Evolutionary conservation across 2,888 invertebrate species (phyloP).

Genomic region (Thecophora atra): DNA sequence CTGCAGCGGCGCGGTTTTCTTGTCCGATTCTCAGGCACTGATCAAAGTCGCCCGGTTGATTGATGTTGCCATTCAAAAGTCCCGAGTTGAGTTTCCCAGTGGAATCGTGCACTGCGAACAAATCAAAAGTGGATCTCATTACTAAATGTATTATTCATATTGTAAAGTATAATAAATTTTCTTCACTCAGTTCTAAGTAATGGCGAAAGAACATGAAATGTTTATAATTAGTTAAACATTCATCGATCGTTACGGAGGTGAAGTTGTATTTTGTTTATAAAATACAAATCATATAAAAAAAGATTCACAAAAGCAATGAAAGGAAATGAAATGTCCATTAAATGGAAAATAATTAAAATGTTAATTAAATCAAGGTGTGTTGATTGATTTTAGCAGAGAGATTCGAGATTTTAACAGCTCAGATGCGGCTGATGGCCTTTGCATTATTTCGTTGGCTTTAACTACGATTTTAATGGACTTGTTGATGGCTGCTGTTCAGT

Average conservation of each 20-base stretch:
- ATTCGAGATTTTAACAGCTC: no score
- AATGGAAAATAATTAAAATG: not conserved
- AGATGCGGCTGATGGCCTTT: not conserved
- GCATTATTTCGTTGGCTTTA: not conserved
- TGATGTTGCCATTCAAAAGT: conserved; percentile 73
- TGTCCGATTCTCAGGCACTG: conserved; percentile 59
- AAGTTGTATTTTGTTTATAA: no score
- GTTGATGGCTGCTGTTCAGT: not conserved
- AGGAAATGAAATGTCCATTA: not conserved
- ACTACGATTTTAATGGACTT: no score
- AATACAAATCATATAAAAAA: no score
- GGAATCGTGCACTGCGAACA: conserved; percentile 72
- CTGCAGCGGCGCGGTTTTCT: conserved; percentile 34
- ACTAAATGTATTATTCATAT: no score
- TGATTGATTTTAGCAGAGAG: not conserved
- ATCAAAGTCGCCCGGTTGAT: conserved; percentile 72
- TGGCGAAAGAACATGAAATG: no score
- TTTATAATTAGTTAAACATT: no score
- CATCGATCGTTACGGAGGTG: no score
- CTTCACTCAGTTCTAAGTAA: no score
- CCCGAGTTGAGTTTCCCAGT: conserved; percentile 74
- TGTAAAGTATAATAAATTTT: no score
- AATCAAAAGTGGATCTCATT: conserved; percentile 24
- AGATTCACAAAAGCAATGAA: no score
- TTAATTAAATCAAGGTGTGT: not conserved